Percentiles rank a stretch among this genome's conserved stretches.
Evolutionary conservation across 2,797 vertebrate genomes (phyloP).

Genomic region (Pipistrellus pipistrellus): DNA sequence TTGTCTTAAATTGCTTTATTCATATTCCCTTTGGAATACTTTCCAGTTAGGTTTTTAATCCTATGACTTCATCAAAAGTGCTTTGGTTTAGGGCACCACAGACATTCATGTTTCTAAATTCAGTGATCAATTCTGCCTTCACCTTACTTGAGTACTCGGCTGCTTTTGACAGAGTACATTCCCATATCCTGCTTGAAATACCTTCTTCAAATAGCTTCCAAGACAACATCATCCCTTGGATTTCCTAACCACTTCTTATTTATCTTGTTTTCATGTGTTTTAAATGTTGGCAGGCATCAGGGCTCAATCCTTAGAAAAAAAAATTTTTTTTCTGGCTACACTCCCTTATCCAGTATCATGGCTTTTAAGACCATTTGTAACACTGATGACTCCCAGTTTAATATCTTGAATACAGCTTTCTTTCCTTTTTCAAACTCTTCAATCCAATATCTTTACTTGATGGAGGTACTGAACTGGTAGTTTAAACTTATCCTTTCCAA

Average conservation of each 20-base stretch:
- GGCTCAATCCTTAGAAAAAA: background rate
- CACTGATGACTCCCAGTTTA: background rate
- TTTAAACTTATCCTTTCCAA: background rate
- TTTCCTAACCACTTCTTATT: background rate
- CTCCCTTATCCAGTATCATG: background rate
- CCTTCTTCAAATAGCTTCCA: background rate
- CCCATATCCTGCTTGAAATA: background rate
- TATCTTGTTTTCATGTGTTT: background rate
- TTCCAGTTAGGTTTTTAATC: background rate
- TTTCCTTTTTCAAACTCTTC: background rate
- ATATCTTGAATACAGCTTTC: background rate
- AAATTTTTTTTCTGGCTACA: background rate
- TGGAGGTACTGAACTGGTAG: background rate
- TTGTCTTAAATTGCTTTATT: background rate
- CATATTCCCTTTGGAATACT: background rate
- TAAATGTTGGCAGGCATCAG: background rate
- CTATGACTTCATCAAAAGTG: background rate
- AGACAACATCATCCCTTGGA: background rate
- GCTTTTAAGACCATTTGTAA: background rate
- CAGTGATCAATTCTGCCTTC: background rate
- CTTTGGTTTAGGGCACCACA: background rate
- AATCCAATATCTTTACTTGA: background rate
- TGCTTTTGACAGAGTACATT: background rate
- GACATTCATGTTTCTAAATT: slow-evolving; percentile 4
- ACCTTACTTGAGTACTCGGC: background rate